phyloP scores from a whole-genome alignment of 2,888 invertebrate genomes.

The Choristoneura rosaceana region DNA sequence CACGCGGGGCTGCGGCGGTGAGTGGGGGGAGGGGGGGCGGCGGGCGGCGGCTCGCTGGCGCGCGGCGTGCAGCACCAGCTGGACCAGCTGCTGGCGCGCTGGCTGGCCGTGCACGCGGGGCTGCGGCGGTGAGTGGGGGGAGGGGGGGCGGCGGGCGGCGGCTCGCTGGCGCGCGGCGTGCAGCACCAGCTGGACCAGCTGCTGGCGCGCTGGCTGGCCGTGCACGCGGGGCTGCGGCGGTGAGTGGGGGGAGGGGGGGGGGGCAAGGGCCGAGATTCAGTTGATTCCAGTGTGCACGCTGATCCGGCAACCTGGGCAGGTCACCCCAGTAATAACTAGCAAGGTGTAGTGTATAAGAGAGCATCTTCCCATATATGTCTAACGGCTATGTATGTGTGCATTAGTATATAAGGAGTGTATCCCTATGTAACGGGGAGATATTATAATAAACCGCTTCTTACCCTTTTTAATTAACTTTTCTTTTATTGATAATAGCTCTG shows the following conservation, averaged over 20 bases:
- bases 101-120: constrained; percentile 78
- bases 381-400: too few relatives aligned
- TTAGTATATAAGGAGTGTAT: too few relatives aligned
- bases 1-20: constrained; percentile 53
- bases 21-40: constrained; percentile 82
- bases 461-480: too few relatives aligned
- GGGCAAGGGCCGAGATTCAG: too few relatives aligned
- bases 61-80: constrained; percentile 85
- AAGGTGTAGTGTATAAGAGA: too few relatives aligned
- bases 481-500: too few relatives aligned
- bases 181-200: not conserved
- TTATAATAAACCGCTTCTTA: too few relatives aligned
- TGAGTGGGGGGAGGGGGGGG: too few relatives aligned
- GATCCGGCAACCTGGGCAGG: not conserved
- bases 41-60: constrained; percentile 83
- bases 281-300: not conserved
- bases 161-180: not conserved
- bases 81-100: constrained; percentile 84
- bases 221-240: not conserved
- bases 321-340: too few relatives aligned
- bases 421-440: too few relatives aligned
- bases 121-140: not conserved
- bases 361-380: too few relatives aligned
- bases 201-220: not conserved
- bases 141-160: not conserved